A percentile compares a stretch with the other conserved stretches of the same genome.
These are phyloP conservation scores for Philotrypesis tridentata DNA, from an alignment of 1,140 invertebrate genomes.

Conservation along the genomic window DNA sequence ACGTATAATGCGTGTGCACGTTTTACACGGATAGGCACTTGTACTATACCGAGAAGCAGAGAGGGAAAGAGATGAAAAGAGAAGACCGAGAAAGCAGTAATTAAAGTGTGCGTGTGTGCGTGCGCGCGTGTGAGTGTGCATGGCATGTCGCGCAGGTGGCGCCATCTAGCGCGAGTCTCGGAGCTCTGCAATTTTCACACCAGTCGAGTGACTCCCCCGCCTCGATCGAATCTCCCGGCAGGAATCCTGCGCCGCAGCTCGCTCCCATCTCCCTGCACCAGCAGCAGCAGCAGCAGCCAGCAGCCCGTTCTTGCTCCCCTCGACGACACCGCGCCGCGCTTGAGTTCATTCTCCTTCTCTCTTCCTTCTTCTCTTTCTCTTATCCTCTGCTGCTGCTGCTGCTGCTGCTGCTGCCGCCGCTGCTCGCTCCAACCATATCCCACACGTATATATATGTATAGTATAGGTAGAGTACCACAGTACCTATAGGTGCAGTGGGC, in stretches of 20 bases:
- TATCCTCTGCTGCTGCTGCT: not conserved
- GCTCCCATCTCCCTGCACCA: not conserved
- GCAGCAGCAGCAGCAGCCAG: no score
- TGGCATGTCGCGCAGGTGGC: not conserved
- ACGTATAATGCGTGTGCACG: no score
- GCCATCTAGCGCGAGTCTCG: not conserved
- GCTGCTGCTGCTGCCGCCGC: no score
- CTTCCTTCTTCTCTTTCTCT: not conserved
- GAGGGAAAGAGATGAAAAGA: not conserved
- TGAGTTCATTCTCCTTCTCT: constrained; percentile 13
- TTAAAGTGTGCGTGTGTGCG: no score
- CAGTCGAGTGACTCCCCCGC: not conserved
- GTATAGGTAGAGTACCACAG: no score
- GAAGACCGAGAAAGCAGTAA: no score
- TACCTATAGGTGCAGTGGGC: not conserved
- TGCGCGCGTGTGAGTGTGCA: no score
- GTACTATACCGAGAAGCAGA: not conserved
- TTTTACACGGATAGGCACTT: no score
- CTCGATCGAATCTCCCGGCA: not conserved
- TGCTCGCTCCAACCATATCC: not conserved
- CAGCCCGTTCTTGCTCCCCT: no score
- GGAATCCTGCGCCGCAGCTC: not conserved
- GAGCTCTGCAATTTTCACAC: not conserved
- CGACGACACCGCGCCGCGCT: not conserved
- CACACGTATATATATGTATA: no score